phyloP scores from a whole-genome alignment of 2,113 vertebrate genomes.

The Megaleporinus macrocephalus region DNA sequence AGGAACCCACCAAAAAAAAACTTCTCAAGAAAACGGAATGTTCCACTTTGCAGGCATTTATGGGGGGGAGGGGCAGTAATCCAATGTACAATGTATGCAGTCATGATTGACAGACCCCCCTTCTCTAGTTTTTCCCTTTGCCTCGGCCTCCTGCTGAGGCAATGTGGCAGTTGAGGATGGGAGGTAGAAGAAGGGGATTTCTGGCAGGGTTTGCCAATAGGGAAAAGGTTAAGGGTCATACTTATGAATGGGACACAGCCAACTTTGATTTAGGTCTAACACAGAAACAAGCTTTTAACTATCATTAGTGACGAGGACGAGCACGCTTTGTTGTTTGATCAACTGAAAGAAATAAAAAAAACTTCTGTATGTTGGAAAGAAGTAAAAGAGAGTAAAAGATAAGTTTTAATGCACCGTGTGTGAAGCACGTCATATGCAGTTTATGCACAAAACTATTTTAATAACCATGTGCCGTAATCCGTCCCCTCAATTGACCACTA shows the following conservation, averaged over 20 bases:
- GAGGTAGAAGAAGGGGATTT: constrained; percentile 53
- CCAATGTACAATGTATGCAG: constrained; percentile 71
- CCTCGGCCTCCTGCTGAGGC: constrained; percentile 58
- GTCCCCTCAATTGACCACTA: background rate
- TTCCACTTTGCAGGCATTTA: constrained; percentile 58
- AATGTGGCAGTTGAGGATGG: constrained; percentile 45
- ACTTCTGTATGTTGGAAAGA: background rate
- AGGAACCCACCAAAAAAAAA: constrained; percentile 19
- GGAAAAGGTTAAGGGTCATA: constrained; percentile 65
- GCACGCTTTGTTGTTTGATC: constrained; percentile 7
- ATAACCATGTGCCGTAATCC: background rate
- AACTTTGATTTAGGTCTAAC: constrained; percentile 46
- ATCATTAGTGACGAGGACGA: background rate
- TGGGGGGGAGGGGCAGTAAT: constrained; percentile 57
- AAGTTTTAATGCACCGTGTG: background rate
- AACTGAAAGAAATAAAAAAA: background rate
- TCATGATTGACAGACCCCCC: constrained; percentile 67
- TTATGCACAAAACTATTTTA: background rate
- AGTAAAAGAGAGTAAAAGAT: background rate
- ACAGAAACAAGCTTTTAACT: constrained; percentile 32
- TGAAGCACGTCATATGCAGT: background rate
- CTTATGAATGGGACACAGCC: constrained; percentile 51
- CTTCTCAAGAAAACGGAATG: constrained; percentile 62
- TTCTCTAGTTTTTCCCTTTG: constrained; percentile 24
- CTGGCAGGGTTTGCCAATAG: constrained; percentile 53